These are phyloP conservation scores for Hydropotes inermis DNA, from an alignment of 2,113 vertebrate genomes.

Conservation along the genomic window DNA sequence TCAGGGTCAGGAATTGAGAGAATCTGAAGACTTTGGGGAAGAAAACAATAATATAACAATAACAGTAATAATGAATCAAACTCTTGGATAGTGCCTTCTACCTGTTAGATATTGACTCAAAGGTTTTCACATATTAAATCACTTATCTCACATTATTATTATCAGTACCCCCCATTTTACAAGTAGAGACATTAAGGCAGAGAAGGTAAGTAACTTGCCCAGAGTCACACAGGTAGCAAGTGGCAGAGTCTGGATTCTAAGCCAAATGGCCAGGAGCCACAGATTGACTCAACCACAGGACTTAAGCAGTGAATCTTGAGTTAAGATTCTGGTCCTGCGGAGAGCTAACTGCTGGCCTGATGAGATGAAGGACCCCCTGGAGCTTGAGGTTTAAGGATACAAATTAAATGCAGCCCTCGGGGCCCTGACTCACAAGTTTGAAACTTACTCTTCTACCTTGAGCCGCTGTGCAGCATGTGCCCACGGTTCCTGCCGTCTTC, in stretches of 20 bases:
- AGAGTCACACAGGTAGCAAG: background rate
- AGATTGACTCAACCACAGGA: background rate
- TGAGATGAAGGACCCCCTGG: background rate
- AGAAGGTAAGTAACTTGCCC: background rate
- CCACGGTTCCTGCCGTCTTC: background rate
- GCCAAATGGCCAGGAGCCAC: background rate
- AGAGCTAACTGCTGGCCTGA: background rate
- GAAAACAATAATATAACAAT: background rate
- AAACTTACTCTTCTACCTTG: background rate
- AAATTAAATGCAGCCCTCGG: background rate
- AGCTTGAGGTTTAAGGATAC: background rate
- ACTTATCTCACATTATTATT: background rate
- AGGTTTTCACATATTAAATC: background rate
- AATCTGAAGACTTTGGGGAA: background rate
- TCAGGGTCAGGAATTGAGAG: background rate
- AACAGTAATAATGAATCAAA: background rate
- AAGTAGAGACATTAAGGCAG: background rate
- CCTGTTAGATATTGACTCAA: background rate
- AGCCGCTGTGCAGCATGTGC: fast-evolving
- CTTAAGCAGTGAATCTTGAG: background rate
- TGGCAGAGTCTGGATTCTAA: background rate
- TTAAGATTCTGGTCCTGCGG: background rate
- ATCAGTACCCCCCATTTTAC: background rate
- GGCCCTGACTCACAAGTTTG: background rate
- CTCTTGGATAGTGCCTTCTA: background rate